Evolutionary conservation across 2,797 vertebrate genomes (phyloP).

Genomic region (Fundulus diaphanus): DNA sequence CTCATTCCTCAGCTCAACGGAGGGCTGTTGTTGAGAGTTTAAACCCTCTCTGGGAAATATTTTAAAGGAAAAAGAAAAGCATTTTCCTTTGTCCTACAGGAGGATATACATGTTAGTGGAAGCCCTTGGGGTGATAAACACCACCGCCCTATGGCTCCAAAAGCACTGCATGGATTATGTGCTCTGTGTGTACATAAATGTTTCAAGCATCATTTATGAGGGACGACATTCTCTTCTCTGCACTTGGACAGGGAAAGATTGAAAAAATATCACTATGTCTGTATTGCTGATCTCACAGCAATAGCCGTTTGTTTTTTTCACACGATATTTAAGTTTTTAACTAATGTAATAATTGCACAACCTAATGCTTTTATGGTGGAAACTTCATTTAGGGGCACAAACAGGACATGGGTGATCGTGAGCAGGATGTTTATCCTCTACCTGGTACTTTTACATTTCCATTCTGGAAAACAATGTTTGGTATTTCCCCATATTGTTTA

Average conservation of each 20-base stretch:
- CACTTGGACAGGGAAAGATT: conserved; percentile 45
- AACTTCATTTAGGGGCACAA: conserved; percentile 13
- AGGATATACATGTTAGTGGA: conserved; percentile 2
- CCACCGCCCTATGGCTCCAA: conserved; percentile 31
- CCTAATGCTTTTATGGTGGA: conserved; percentile 8
- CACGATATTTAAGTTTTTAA: background rate
- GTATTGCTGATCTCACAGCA: background rate
- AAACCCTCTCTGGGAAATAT: background rate
- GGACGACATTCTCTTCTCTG: conserved; percentile 45
- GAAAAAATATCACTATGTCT: conserved; percentile 42
- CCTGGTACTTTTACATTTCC: conserved; percentile 30
- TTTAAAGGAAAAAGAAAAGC: background rate
- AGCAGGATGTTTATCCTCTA: conserved; percentile 44
- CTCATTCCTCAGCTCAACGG: background rate
- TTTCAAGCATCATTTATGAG: conserved; percentile 43
- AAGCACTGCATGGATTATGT: conserved; percentile 70
- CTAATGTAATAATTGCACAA: conserved; percentile 14
- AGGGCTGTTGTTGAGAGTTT: background rate
- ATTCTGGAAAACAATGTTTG: conserved; percentile 42
- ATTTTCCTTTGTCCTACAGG: background rate
- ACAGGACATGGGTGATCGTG: conserved; percentile 40
- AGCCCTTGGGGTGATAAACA: conserved; percentile 26
- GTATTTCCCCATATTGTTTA: conserved; percentile 62
- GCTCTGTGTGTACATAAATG: conserved; percentile 54
- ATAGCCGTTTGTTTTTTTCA: conserved; percentile 6